Percentiles rank a stretch among this genome's conserved stretches.
These are phyloP conservation scores for Litocranius walleri DNA, from an alignment of 2,113 vertebrate genomes.

Conservation along the genomic window DNA sequence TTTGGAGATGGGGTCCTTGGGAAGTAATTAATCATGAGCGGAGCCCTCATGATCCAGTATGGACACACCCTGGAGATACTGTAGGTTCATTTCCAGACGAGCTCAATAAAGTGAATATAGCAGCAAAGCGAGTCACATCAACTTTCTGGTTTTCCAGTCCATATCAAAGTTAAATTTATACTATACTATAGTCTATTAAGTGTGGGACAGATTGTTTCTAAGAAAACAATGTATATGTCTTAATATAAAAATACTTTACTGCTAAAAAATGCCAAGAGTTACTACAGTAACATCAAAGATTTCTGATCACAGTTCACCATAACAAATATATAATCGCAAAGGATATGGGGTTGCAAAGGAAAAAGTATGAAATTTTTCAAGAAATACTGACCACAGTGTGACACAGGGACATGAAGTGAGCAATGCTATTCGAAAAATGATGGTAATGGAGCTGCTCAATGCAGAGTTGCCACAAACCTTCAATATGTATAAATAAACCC, in stretches of 20 bases:
- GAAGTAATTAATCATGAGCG: background rate
- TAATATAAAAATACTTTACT: background rate
- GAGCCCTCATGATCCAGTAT: background rate
- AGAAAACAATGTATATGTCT: background rate
- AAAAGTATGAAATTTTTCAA: background rate
- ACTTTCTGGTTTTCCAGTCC: background rate
- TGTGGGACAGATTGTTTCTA: background rate
- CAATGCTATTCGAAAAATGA: background rate
- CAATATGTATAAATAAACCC: background rate
- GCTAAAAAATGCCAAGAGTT: background rate
- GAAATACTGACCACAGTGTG: background rate
- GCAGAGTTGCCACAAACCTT: background rate
- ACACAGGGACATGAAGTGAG: background rate
- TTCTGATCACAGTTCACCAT: background rate
- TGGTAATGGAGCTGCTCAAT: background rate
- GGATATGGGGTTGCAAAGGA: background rate
- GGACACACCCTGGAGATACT: background rate
- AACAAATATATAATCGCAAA: background rate
- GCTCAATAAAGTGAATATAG: background rate
- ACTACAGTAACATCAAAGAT: background rate
- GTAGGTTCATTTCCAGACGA: background rate
- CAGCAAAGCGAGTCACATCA: background rate
- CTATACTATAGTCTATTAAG: background rate
- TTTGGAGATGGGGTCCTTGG: background rate
- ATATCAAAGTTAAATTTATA: background rate